Conservation (phyloP, 2,888 invertebrate species). For the Microctonus hyperodae region DNA sequence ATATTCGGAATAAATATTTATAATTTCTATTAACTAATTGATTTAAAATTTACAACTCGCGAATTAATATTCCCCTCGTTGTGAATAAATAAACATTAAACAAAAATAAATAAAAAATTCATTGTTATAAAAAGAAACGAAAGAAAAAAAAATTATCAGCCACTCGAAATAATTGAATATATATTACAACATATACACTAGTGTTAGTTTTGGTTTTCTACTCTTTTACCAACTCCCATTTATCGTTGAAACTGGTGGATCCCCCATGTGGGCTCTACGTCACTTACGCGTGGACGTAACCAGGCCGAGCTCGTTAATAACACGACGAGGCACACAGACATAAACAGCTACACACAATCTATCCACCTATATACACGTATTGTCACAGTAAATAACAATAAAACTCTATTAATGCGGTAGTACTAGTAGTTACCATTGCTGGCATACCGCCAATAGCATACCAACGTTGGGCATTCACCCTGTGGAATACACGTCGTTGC, state of each 20-base stretch:
- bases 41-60: no score
- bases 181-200: neutral
- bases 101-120: no score
- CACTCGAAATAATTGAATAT: constrained; percentile 17
- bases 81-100: no score
- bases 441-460: constrained; percentile 56
- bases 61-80: no score
- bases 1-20: no score
- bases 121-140: neutral
- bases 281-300: constrained; percentile 31
- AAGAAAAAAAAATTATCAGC: neutral
- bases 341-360: neutral
- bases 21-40: no score
- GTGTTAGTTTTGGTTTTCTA: neutral
- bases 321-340: constrained; percentile 26
- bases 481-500: constrained; percentile 45
- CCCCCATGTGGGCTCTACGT: constrained; percentile 28
- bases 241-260: neutral
- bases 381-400: constrained; percentile 62
- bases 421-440: constrained; percentile 54
- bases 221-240: constrained; percentile 30
- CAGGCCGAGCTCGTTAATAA: constrained; percentile 36
- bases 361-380: neutral
- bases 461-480: constrained; percentile 52
- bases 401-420: constrained; percentile 62